A percentile compares a stretch with the other conserved stretches of the same genome.
These are phyloP conservation scores for Danionella dracula DNA, from an alignment of 2,797 vertebrate genomes.

Conservation along the genomic window DNA sequence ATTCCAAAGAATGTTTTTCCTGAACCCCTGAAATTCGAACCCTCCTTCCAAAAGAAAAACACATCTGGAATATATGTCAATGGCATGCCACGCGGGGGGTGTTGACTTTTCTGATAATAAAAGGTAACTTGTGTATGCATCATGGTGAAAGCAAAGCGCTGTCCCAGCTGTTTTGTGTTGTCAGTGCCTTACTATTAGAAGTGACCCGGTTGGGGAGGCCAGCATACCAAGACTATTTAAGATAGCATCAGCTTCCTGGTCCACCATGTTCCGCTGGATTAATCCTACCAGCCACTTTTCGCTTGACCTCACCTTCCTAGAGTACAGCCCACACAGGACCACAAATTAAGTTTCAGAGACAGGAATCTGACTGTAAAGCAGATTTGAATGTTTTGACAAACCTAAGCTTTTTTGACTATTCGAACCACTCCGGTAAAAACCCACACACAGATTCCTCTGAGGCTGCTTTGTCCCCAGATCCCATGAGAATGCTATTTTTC, in stretches of 20 bases:
- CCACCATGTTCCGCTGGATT: conserved; percentile 33
- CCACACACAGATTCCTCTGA: not conserved
- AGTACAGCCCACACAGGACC: conserved; percentile 30
- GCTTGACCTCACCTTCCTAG: conserved; percentile 21
- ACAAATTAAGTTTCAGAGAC: conserved; percentile 9
- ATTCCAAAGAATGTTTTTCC: conserved; percentile 26
- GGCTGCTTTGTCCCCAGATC: conserved; percentile 1
- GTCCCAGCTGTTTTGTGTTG: conserved; percentile 36
- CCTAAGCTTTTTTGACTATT: conserved; percentile 1
- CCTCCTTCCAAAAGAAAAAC: conserved; percentile 30
- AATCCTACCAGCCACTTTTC: conserved; percentile 34
- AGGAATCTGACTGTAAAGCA: not conserved
- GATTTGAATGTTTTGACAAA: conserved; percentile 13
- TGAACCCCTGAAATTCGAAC: conserved; percentile 28
- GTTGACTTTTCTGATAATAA: conserved; percentile 29
- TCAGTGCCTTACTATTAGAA: conserved; percentile 31
- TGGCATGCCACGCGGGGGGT: conserved; percentile 33
- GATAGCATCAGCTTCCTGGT: conserved; percentile 46
- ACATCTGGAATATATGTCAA: conserved; percentile 48
- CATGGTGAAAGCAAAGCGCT: conserved; percentile 23
- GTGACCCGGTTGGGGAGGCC: conserved; percentile 15
- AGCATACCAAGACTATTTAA: conserved; percentile 37
- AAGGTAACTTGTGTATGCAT: conserved; percentile 41
- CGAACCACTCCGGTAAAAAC: conserved; percentile 1
- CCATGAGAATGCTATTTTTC: conserved; percentile 6